phyloP scores from a whole-genome alignment of 1,140 invertebrate genomes.

The Tribolium castaneum region DNA sequence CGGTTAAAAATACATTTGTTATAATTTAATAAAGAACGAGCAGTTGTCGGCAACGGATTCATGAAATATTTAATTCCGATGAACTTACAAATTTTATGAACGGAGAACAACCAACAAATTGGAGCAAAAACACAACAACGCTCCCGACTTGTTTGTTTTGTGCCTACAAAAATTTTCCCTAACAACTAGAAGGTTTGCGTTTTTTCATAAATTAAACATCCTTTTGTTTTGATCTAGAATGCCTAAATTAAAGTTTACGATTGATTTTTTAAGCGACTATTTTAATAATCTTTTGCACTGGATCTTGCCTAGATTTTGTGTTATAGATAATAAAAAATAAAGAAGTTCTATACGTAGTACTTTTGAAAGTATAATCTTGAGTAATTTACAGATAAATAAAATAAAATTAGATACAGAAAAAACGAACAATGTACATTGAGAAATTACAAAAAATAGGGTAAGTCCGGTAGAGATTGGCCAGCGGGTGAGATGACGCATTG shows the following conservation, averaged over 20 bases:
- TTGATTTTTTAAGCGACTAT: too few species aligned
- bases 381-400: not conserved
- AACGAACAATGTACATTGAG: too few species aligned
- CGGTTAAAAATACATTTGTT: constrained; percentile 33
- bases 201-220: too few species aligned
- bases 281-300: too few species aligned
- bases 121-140: not conserved
- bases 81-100: constrained; percentile 30
- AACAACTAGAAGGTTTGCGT: not conserved
- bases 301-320: too few species aligned
- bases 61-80: constrained; percentile 29
- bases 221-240: too few species aligned
- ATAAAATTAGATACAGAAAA: too few species aligned
- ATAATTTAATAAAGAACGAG: constrained; percentile 29
- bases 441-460: too few species aligned
- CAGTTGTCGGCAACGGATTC: constrained; percentile 14
- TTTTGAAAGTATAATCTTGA: not conserved
- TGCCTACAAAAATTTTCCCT: not conserved
- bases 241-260: too few species aligned
- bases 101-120: not conserved
- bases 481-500: too few species aligned
- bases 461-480: too few species aligned
- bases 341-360: not conserved
- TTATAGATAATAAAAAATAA: too few species aligned
- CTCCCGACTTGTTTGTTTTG: not conserved